phyloP scores from a whole-genome alignment of 2,888 invertebrate genomes.

The Hemithea aestivaria region DNA sequence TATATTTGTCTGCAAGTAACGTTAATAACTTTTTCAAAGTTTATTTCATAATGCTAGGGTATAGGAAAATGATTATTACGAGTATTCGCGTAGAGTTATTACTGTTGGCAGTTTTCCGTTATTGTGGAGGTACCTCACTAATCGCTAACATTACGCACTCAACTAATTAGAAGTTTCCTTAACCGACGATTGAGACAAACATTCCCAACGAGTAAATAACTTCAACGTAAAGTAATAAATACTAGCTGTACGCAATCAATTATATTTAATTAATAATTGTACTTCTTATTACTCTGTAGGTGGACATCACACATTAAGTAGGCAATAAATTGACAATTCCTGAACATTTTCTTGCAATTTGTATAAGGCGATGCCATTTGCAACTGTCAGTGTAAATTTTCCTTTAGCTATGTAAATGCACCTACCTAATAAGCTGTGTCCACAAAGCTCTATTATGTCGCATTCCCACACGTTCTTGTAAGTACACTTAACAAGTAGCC shows the following conservation, averaged over 20 bases:
- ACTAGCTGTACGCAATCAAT: conserved; percentile 2
- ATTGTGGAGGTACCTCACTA: no score
- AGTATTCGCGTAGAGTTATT: no score
- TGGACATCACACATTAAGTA: conserved; percentile 23
- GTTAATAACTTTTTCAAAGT: no score
- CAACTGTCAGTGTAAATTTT: conserved; percentile 24
- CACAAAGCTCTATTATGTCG: conserved; percentile 31
- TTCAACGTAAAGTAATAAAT: conserved; percentile 2
- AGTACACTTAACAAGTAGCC: conserved; percentile 31
- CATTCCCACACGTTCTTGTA: conserved; percentile 34
- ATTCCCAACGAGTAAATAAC: no score
- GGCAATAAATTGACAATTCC: conserved; percentile 8
- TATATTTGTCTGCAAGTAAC: no score
- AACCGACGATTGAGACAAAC: no score
- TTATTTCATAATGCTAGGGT: no score
- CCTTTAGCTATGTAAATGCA: conserved; percentile 19
- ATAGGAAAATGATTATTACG: no score
- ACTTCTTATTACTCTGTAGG: conserved; percentile 18
- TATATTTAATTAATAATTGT: conserved; percentile 9
- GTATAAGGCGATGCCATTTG: conserved; percentile 22
- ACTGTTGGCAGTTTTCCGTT: no score
- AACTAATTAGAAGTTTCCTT: no score
- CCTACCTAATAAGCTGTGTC: conserved; percentile 27
- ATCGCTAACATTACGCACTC: no score
- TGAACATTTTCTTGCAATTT: conserved; percentile 10